Percentiles rank a stretch among this genome's conserved stretches.
Evolutionary conservation across 2,888 invertebrate genomes (phyloP).

Genomic region (Nebria brevicollis): DNA sequence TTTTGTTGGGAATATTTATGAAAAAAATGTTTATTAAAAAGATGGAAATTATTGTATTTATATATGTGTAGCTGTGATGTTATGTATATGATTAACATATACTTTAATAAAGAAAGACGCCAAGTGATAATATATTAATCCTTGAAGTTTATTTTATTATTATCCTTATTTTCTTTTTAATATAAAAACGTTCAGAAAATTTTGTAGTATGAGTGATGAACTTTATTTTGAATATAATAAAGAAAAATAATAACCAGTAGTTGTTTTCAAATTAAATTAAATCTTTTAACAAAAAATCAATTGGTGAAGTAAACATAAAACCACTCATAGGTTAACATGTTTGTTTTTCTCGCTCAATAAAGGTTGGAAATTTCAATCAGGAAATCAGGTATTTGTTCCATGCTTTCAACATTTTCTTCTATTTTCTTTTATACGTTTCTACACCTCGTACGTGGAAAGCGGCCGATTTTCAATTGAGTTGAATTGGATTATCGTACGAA

Average conservation of each 20-base stretch:
- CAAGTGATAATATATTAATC: slow-evolving; percentile 53
- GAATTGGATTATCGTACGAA: not conserved
- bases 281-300: not conserved
- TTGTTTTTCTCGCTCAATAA: not conserved
- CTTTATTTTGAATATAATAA: too few relatives aligned
- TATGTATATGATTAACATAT: slow-evolving; percentile 37
- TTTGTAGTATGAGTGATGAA: too few relatives aligned
- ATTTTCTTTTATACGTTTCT: not conserved
- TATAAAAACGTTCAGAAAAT: too few relatives aligned
- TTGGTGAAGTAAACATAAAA: not conserved
- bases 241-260: too few relatives aligned
- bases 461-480: not conserved
- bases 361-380: not conserved
- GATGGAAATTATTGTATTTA: slow-evolving; percentile 10
- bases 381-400: slow-evolving; percentile 12
- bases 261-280: not conserved
- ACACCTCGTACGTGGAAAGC: not conserved
- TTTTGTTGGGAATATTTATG: slow-evolving; percentile 10
- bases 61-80: slow-evolving; percentile 45
- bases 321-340: not conserved
- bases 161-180: not conserved
- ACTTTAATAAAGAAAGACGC: slow-evolving; percentile 54
- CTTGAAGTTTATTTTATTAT: not conserved
- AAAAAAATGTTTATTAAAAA: not conserved
- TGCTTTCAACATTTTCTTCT: not conserved